A percentile compares a stretch with the other conserved stretches of the same genome.
Evolutionary conservation across 2,113 vertebrate genomes (phyloP).

Genomic region (Urocolius indicus): DNA sequence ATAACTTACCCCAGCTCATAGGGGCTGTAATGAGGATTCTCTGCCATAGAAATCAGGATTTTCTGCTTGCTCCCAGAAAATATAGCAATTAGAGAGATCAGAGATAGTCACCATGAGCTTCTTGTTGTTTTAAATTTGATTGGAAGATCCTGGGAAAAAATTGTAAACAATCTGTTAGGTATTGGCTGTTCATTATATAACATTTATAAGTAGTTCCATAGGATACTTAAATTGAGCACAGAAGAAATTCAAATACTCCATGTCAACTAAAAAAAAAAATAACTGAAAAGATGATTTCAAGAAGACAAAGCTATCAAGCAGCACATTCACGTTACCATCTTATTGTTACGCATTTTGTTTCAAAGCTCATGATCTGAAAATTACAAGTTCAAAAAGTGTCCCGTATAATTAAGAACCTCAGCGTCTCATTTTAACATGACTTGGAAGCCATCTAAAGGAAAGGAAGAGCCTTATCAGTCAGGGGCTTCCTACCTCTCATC

Average conservation of each 20-base stretch:
- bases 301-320: neutral
- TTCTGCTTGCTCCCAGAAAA: neutral
- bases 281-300: neutral
- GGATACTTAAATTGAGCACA: neutral
- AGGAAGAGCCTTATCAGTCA: conserved; percentile 35
- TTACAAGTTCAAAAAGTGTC: neutral
- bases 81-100: neutral
- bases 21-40: neutral
- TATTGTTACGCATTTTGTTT: neutral
- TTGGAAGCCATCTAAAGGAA: conserved; percentile 11
- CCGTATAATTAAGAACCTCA: neutral
- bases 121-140: neutral
- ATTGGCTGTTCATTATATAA: neutral
- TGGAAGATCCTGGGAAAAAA: neutral
- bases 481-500: conserved; percentile 42
- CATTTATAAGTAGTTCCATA: neutral
- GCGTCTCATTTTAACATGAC: neutral
- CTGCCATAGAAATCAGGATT: neutral
- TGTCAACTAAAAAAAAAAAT: neutral
- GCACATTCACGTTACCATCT: neutral
- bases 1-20: neutral
- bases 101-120: neutral
- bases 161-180: rapidly evolving
- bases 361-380: neutral
- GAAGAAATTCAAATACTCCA: neutral